Percentiles rank a stretch among this genome's conserved stretches.
Conservation (phyloP, 2,113 vertebrate species). For the Mixornis gularis region DNA sequence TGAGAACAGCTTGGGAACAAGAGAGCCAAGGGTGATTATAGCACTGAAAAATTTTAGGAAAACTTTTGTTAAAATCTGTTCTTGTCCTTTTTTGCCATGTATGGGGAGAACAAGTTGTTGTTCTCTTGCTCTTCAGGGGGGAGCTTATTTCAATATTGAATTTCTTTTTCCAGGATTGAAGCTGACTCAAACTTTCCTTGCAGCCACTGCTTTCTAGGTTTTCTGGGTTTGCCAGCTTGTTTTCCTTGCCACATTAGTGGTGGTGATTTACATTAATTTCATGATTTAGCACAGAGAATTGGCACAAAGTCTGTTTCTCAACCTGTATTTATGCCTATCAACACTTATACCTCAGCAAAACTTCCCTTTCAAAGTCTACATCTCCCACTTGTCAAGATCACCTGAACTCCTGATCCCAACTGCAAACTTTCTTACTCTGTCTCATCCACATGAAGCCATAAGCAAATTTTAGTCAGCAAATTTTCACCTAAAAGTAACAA, state of each 20-base stretch:
- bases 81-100: neutral
- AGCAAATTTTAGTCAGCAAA: neutral
- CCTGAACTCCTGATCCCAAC: neutral
- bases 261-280: neutral
- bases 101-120: neutral
- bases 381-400: neutral
- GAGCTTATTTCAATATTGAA: neutral
- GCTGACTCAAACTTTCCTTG: neutral
- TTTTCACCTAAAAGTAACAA: neutral
- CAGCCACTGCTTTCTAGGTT: neutral
- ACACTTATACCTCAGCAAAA: neutral
- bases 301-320: neutral
- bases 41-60: neutral
- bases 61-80: neutral
- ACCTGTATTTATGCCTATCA: neutral
- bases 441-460: neutral
- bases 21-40: neutral
- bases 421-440: neutral
- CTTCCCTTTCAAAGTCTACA: neutral
- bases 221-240: neutral
- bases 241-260: neutral
- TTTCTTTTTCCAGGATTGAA: neutral
- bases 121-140: neutral
- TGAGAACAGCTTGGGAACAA: neutral
- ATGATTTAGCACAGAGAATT: neutral